A percentile compares a stretch with the other conserved stretches of the same genome.
Evolutionary conservation across 2,888 invertebrate species (phyloP).

Genomic region (Synergus gifuensis): DNA sequence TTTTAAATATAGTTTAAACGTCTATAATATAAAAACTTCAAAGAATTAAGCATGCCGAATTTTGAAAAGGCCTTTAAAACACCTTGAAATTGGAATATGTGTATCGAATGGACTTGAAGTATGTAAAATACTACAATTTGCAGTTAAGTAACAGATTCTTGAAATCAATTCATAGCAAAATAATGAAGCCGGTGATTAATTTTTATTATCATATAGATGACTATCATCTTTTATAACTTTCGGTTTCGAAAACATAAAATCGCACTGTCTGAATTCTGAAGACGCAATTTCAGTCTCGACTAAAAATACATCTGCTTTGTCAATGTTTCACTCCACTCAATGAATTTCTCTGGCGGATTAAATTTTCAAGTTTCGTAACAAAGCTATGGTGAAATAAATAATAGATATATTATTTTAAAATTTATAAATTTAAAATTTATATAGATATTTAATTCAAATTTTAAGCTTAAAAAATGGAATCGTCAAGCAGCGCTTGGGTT

Average conservation of each 20-base stretch:
- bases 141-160: background rate
- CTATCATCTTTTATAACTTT: background rate
- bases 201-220: background rate
- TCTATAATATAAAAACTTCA: background rate
- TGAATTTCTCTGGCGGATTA: conserved; percentile 3
- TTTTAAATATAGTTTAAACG: background rate
- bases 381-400: background rate
- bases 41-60: background rate
- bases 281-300: conserved; percentile 62
- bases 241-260: conserved; percentile 45
- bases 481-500: no score
- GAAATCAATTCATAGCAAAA: background rate
- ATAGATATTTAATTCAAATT: no score
- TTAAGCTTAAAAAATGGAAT: no score
- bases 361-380: background rate
- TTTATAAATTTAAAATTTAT: no score
- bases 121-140: background rate
- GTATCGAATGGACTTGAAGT: background rate
- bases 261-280: conserved; percentile 15
- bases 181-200: background rate
- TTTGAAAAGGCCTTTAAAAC: background rate
- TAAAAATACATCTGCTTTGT: conserved; percentile 63
- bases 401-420: no score
- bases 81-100: background rate
- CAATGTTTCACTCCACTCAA: conserved; percentile 40